Conservation (phyloP, 2,888 invertebrate species). For the Platycheirus rosarum region DNA sequence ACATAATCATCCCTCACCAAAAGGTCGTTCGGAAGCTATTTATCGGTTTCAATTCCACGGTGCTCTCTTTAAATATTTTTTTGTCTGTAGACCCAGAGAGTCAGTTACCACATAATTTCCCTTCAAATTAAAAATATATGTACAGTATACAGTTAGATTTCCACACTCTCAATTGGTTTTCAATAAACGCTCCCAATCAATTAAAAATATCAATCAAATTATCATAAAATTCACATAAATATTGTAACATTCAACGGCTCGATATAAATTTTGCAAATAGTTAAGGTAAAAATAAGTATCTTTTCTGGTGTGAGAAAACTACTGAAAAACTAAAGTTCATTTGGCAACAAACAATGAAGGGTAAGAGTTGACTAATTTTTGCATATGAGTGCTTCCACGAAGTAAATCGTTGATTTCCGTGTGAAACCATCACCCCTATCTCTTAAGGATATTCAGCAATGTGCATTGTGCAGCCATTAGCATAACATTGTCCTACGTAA, state of each 20-base stretch:
- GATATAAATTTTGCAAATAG: background rate
- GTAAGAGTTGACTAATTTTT: constrained; percentile 18
- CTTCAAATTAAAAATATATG: no score
- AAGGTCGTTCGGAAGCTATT: no score
- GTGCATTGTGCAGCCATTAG: constrained; percentile 45
- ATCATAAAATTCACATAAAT: constrained; percentile 51
- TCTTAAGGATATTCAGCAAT: background rate
- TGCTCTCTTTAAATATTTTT: no score
- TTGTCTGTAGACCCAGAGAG: no score
- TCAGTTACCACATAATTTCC: no score
- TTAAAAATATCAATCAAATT: constrained; percentile 44
- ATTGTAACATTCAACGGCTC: constrained; percentile 9
- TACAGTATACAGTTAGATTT: no score
- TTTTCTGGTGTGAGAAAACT: constrained; percentile 41
- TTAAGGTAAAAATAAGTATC: background rate
- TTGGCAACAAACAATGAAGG: constrained; percentile 12
- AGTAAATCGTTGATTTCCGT: constrained; percentile 68
- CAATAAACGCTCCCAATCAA: constrained; percentile 33
- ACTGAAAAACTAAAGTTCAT: no score
- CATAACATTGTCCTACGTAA: constrained; percentile 57
- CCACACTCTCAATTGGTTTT: no score
- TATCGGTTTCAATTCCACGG: no score
- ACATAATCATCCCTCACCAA: no score
- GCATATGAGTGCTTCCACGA: constrained; percentile 61
- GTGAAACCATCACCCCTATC: constrained; percentile 65